These are phyloP conservation scores for Melipona beecheii DNA, from an alignment of 2,888 invertebrate species.

Conservation along the genomic window DNA sequence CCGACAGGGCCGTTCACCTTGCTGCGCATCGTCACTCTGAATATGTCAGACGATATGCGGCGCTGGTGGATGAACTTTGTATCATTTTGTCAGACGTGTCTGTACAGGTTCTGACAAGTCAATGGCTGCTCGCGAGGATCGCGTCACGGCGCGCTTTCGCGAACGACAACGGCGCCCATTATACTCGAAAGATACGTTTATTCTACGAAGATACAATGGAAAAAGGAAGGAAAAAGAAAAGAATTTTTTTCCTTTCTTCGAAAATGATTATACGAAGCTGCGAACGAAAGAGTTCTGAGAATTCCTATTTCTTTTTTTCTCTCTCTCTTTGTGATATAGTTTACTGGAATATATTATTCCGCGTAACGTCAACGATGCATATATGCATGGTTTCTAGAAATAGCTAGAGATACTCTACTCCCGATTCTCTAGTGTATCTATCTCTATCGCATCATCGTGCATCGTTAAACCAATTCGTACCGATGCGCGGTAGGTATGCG, in stretches of 20 bases:
- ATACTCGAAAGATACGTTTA: no score
- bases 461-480: constrained; percentile 37
- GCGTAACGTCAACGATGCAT: constrained; percentile 10
- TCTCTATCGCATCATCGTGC: constrained; percentile 32
- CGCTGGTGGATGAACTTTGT: constrained; percentile 43
- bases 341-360: constrained; percentile 9
- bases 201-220: neutral
- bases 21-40: constrained; percentile 56
- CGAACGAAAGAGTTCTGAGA: neutral
- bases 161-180: neutral
- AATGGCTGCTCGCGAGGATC: constrained; percentile 3
- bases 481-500: constrained; percentile 36
- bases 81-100: constrained; percentile 49
- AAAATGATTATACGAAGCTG: neutral
- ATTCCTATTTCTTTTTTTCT: neutral
- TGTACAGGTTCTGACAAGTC: constrained; percentile 51
- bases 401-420: constrained; percentile 37
- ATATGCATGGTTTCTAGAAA: constrained; percentile 40
- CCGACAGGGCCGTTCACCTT: constrained; percentile 71
- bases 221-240: no score
- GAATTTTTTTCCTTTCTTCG: no score
- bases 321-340: neutral
- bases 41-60: constrained; percentile 35
- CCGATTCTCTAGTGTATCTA: constrained; percentile 28
- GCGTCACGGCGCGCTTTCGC: neutral